Percentiles rank a stretch among this genome's conserved stretches.
Conservation (phyloP, 1,140 invertebrate genomes). For the Epicauta chinensis region DNA sequence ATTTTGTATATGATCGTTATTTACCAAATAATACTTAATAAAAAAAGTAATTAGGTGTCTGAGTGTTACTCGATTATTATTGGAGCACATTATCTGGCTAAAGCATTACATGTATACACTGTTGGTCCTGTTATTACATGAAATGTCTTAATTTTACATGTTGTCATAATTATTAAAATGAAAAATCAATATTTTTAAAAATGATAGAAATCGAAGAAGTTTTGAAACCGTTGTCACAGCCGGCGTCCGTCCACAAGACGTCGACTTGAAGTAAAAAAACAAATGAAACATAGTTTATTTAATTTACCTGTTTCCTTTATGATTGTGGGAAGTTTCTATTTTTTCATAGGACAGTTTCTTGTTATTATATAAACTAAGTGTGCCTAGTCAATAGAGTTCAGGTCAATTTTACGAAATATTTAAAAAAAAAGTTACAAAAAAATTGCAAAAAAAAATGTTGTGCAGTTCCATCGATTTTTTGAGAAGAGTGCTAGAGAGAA, state of each 20-base stretch:
- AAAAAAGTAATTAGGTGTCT: conserved; percentile 27
- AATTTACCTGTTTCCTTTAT: conserved; percentile 39
- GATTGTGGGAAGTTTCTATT: conserved; percentile 45
- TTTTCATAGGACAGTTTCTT: conserved; percentile 46
- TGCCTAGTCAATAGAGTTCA: conserved; percentile 45
- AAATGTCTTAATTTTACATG: conserved; percentile 42
- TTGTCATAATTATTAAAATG: conserved; percentile 36
- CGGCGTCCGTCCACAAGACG: conserved; percentile 8
- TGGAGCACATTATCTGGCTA: conserved; percentile 44
- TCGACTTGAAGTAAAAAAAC: conserved; percentile 14
- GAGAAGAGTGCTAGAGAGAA: no score
- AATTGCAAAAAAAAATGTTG: conserved; percentile 29
- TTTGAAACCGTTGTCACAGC: conserved; percentile 32
- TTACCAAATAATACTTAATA: conserved; percentile 8
- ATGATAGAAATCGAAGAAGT: conserved; percentile 31
- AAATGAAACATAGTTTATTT: conserved; percentile 5
- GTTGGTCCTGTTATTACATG: conserved; percentile 43
- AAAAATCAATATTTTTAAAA: conserved; percentile 38
- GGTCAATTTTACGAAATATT: conserved; percentile 42
- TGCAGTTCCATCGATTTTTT: conserved; percentile 34
- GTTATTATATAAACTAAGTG: conserved; percentile 45
- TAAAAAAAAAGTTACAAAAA: conserved; percentile 31
- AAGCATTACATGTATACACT: conserved; percentile 44
- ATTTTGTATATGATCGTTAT: conserved; percentile 42
- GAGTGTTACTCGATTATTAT: conserved; percentile 38